Evolutionary conservation across 2,888 invertebrate species (phyloP).

Genomic region (Mesorhabditis belari): DNA sequence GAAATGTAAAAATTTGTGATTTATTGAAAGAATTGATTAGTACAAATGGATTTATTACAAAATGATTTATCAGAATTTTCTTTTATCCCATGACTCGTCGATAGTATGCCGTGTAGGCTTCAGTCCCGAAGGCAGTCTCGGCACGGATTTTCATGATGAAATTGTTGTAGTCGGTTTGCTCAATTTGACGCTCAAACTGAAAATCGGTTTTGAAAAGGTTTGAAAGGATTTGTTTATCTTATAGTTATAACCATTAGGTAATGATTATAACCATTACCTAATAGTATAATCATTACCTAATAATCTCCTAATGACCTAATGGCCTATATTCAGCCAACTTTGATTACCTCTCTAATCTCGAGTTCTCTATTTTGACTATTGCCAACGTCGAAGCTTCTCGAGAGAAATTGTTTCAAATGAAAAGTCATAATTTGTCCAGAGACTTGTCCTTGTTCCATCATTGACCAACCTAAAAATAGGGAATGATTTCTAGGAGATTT

Average conservation of each 20-base stretch:
- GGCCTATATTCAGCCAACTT: not conserved
- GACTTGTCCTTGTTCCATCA: constrained; percentile 52
- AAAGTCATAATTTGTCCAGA: constrained; percentile 47
- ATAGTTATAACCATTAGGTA: not conserved
- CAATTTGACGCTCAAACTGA: constrained; percentile 48
- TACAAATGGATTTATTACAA: not conserved
- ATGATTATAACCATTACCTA: not conserved
- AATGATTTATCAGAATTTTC: not conserved
- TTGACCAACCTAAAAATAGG: constrained; percentile 39
- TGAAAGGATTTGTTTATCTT: not conserved
- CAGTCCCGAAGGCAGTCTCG: constrained; percentile 46
- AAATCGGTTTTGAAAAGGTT: constrained; percentile 1
- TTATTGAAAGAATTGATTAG: no score
- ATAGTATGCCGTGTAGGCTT: constrained; percentile 45
- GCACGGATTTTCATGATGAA: constrained; percentile 48
- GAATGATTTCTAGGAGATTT: not conserved
- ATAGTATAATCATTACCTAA: not conserved
- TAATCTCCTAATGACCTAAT: not conserved
- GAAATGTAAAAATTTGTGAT: no score
- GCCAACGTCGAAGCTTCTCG: constrained; percentile 48
- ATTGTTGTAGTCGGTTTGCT: constrained; percentile 44
- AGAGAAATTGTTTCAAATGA: constrained; percentile 50
- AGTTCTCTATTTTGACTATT: constrained; percentile 37
- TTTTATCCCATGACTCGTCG: constrained; percentile 17
- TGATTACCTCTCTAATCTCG: constrained; percentile 43